Evolutionary conservation across 2,888 invertebrate genomes (phyloP).

Genomic region (Tipula lateralis): DNA sequence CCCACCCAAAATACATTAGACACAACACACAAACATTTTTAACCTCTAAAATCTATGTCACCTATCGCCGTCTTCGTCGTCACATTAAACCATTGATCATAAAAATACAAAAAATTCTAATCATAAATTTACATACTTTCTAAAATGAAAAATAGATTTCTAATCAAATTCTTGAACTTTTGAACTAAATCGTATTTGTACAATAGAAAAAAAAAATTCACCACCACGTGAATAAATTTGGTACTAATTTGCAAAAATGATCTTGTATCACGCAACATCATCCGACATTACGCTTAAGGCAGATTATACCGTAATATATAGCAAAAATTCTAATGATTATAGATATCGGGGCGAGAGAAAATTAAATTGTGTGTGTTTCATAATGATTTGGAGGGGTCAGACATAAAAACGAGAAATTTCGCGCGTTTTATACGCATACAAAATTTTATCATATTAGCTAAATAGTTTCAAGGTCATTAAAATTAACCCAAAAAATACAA

Average conservation of each 20-base stretch:
- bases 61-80: neutral
- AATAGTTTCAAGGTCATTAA: slow-evolving; percentile 15
- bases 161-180: slow-evolving; percentile 1
- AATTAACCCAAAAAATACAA: neutral
- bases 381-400: neutral
- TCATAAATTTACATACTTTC: neutral
- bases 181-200: neutral
- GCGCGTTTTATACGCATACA: neutral
- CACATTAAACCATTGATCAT: neutral
- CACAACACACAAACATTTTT: neutral
- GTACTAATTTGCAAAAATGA: neutral
- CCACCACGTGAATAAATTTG: neutral
- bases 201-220: too few species aligned
- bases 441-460: neutral
- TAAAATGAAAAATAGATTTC: neutral
- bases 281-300: neutral
- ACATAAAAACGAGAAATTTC: neutral
- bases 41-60: neutral
- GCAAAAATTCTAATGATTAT: neutral
- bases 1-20: neutral
- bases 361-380: neutral
- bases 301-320: neutral
- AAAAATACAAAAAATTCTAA: neutral
- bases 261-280: neutral
- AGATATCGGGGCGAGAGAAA: neutral